A percentile compares a stretch with the other conserved stretches of the same genome.
Conservation (phyloP, 1,140 invertebrate genomes). For the Drosophila ohnishii region DNA sequence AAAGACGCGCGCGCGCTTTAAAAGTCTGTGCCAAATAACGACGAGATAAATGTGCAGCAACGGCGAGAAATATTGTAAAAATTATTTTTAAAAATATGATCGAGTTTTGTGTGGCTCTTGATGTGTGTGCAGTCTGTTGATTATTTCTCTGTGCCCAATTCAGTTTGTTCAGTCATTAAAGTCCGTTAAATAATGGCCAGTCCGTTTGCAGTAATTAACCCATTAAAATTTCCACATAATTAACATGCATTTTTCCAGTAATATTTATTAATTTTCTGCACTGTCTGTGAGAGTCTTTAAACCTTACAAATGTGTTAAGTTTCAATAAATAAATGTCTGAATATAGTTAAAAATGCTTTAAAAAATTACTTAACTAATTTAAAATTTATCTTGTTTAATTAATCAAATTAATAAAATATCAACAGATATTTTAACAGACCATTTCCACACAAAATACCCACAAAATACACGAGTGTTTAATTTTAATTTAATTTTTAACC, state of each 20-base stretch:
- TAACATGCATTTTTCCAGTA: neutral
- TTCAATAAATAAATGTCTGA: neutral
- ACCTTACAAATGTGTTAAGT: neutral
- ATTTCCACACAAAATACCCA: neutral
- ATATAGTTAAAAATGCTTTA: neutral
- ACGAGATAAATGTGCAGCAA: conserved; percentile 41
- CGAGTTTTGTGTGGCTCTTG: conserved; percentile 14
- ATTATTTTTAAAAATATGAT: conserved; percentile 33
- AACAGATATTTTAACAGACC: neutral
- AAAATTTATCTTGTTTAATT: neutral
- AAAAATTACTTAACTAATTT: neutral
- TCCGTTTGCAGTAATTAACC: conserved; percentile 18
- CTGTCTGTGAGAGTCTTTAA: neutral
- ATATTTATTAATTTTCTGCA: conserved; percentile 4
- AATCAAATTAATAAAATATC: neutral
- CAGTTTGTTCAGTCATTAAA: conserved; percentile 17
- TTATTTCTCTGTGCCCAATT: conserved; percentile 40
- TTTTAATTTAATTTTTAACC: neutral
- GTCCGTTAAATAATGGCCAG: conserved; percentile 17
- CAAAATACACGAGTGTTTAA: neutral
- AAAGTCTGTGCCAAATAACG: conserved; percentile 42
- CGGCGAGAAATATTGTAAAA: conserved; percentile 40
- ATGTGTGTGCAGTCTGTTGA: conserved; percentile 22
- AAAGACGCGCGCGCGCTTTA: conserved; percentile 47
- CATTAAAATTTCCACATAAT: conserved; percentile 11